Base-by-base conservation (phyloP, 2,113 vertebrate genomes). In the Merops nubicus region DNA sequence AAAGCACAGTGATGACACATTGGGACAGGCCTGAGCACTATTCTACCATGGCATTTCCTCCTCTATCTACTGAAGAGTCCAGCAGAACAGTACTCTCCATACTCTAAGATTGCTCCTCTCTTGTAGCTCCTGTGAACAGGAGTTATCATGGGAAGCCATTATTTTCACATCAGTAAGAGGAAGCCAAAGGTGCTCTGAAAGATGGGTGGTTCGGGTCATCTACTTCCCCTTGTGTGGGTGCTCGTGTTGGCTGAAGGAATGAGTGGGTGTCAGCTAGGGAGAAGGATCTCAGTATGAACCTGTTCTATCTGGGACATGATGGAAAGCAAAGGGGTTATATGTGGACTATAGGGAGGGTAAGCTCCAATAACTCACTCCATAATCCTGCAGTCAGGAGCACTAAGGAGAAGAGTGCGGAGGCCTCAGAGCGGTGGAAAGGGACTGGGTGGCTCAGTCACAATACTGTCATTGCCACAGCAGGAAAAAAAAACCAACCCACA, bases 211-310 rank as follows among this genome's bases (percentile, higher is more conserved):
- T 69, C 54, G 69, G 50, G 47, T 29, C 0, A 1, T 8, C 2
- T 9, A 62, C n/a, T 53, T 33, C 16, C 16, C 31, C 15, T 69
- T 26, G 23, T 62, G 50, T 43, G 45, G 11, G 6, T 74, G 33
- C 40, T 88, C 12, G 38, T 59, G 33, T 14, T 69, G 53, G 17
- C 60, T 74, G 54, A 88, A 76, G 45, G 31, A 62, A 11, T 14
- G 9, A 62, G 12, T 14, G 9, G 50, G 40, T 51, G 62, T 15
- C 4, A 3, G 48, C 54, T 26, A 3, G 14, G 17, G 6, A 76
- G 36, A 57, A 38, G 23, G 18, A 12, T 45, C 57, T 45, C 0
- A 0, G 6, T 15, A 9, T n/a, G 36, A 67, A 43, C 4, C 4
- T 10, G 3, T 19, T 72, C 20, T 26, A 63, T 28, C 11, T 87